A percentile compares a stretch with the other conserved stretches of the same genome.
Conservation (phyloP, 2,888 invertebrate genomes). For the Linyphia triangularis region DNA sequence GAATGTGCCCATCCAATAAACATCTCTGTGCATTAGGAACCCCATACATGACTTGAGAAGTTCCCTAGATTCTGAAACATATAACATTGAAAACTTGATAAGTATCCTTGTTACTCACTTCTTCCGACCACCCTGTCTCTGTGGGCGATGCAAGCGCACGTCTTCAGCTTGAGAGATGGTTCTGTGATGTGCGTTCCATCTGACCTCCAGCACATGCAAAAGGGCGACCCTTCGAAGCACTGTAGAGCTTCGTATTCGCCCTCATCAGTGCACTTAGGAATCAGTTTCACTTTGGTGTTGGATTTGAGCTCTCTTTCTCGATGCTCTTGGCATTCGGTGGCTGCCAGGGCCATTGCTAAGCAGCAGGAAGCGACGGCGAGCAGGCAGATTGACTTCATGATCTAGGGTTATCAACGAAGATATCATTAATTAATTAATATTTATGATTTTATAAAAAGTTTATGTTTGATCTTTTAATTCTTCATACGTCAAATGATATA, state of each 20-base stretch:
- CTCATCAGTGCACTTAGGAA: slow-evolving; percentile 52
- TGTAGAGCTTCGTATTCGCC: slow-evolving; percentile 67
- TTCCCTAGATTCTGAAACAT: too few species aligned
- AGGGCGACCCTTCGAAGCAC: slow-evolving; percentile 55
- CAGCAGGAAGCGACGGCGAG: background rate
- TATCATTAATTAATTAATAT: too few species aligned
- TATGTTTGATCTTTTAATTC: too few species aligned
- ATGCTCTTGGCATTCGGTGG: slow-evolving; percentile 48
- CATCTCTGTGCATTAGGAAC: too few species aligned
- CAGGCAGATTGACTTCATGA: too few species aligned
- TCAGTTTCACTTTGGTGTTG: slow-evolving; percentile 48
- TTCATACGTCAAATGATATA: too few species aligned
- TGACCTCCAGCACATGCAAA: slow-evolving; percentile 70
- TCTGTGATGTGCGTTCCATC: slow-evolving; percentile 58
- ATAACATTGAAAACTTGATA: too few species aligned
- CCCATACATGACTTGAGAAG: too few species aligned
- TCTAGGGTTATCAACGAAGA: too few species aligned
- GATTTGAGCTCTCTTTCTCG: slow-evolving; percentile 46
- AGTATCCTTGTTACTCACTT: slow-evolving; percentile 54
- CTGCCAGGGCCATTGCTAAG: background rate
- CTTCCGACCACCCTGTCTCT: slow-evolving; percentile 29
- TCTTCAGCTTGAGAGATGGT: slow-evolving; percentile 47
- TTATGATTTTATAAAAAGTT: too few species aligned
- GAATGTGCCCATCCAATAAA: too few species aligned
- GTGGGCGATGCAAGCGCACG: slow-evolving; percentile 48